Conservation (phyloP, 2,888 invertebrate genomes). For the Cryptus viduatorius region DNA sequence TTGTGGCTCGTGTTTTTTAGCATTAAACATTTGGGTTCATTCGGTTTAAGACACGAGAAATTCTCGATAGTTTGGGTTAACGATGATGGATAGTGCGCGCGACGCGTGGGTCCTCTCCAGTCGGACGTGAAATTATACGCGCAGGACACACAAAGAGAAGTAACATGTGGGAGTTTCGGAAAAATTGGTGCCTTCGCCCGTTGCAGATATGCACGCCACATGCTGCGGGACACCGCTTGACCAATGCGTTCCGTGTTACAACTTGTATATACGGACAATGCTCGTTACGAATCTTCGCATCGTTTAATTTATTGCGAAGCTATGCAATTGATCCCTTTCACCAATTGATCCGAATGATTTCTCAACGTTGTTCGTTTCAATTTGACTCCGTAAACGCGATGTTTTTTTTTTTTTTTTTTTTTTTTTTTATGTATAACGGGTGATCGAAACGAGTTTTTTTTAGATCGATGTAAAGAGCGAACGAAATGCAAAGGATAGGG, state of each 20-base stretch:
- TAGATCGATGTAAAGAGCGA: not conserved
- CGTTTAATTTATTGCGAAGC: conserved; percentile 52
- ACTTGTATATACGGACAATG: conserved; percentile 18
- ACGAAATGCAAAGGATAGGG: conserved; percentile 33
- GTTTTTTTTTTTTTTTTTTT: not conserved
- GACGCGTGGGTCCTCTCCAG: conserved; percentile 13
- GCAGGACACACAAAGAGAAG: conserved; percentile 51
- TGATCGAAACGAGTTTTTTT: conserved; percentile 15
- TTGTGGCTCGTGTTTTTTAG: conserved; percentile 8
- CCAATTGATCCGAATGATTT: conserved; percentile 53
- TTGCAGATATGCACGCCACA: conserved; percentile 59
- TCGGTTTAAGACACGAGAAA: not conserved
- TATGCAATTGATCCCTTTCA: conserved; percentile 42
- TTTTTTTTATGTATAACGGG: conserved; percentile 32
- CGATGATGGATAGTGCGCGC: conserved; percentile 1
- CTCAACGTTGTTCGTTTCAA: conserved; percentile 34
- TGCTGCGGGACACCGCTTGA: conserved; percentile 56
- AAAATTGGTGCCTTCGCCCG: conserved; percentile 41
- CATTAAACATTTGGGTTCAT: not conserved
- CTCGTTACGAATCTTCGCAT: conserved; percentile 34
- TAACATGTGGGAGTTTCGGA: conserved; percentile 60
- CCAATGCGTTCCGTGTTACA: conserved; percentile 30
- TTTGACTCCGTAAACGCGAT: conserved; percentile 2
- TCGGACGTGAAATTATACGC: conserved; percentile 34
- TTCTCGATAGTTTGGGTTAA: conserved; percentile 10